These are phyloP conservation scores for Phyllopteryx taeniolatus DNA, from an alignment of 2,113 vertebrate genomes.

Conservation along the genomic window DNA sequence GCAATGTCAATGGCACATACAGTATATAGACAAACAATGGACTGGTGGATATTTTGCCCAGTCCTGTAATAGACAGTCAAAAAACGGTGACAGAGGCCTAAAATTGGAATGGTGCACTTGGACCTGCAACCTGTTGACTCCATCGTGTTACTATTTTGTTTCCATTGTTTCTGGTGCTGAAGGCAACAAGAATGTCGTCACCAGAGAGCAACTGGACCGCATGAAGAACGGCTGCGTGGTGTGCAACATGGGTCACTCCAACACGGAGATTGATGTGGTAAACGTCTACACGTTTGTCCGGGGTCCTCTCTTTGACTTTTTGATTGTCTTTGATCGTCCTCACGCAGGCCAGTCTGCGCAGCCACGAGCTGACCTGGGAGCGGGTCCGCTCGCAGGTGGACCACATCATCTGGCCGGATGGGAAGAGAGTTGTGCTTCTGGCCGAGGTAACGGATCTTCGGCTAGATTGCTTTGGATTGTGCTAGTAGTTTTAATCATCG, in stretches of 20 bases:
- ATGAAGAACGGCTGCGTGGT: slow-evolving; percentile 99
- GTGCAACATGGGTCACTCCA: slow-evolving; percentile 99
- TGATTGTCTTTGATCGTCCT: slow-evolving; percentile 15
- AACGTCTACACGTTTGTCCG: slow-evolving; percentile 35
- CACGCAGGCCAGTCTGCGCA: slow-evolving; percentile 97
- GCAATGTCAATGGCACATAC: background rate
- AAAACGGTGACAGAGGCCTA: too few species aligned
- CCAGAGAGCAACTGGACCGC: slow-evolving; percentile 90
- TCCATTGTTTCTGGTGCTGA: background rate
- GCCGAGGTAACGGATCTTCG: slow-evolving; percentile 80
- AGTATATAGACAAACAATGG: background rate
- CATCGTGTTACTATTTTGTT: background rate
- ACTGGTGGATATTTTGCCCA: background rate
- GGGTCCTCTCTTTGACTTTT: background rate
- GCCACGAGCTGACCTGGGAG: slow-evolving; percentile 97
- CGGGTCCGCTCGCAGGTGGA: slow-evolving; percentile 96
- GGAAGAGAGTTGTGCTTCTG: slow-evolving; percentile 92
- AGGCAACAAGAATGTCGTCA: slow-evolving; percentile 99
- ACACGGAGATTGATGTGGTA: slow-evolving; percentile 98
- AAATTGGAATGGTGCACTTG: background rate
- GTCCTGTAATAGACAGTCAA: background rate
- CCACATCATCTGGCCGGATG: slow-evolving; percentile 97
- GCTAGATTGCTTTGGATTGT: background rate
- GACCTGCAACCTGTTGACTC: background rate
- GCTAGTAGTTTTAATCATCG: background rate